A percentile compares a stretch with the other conserved stretches of the same genome.
Conservation (phyloP, 2,888 invertebrate genomes). For the Azorinus chamasolen region DNA sequence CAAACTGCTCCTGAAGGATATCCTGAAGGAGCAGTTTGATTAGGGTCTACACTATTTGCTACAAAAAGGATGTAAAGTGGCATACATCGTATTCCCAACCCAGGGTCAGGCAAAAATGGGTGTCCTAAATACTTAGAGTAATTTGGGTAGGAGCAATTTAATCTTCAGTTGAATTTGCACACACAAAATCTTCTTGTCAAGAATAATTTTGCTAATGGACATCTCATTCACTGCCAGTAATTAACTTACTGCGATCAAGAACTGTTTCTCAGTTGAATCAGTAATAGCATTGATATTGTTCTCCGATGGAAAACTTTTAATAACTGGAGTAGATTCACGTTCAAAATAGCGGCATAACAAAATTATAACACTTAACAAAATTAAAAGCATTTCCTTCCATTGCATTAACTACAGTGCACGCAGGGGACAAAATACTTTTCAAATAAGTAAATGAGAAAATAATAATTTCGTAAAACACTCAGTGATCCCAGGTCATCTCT, state of each 20-base stretch:
- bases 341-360: conserved; percentile 12
- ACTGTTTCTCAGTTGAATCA: neutral
- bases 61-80: too few species aligned
- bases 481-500: conserved; percentile 17
- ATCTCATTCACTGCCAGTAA: neutral
- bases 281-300: neutral
- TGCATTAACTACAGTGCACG: conserved; percentile 27
- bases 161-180: neutral
- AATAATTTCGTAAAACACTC: conserved; percentile 37
- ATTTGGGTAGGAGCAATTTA: too few species aligned
- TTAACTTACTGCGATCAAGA: neutral
- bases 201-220: conserved; percentile 12
- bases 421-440: conserved; percentile 15
- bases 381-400: conserved; percentile 42
- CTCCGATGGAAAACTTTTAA: too few species aligned
- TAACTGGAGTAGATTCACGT: too few species aligned
- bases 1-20: too few species aligned
- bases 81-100: too few species aligned
- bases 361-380: conserved; percentile 37
- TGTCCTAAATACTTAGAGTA: too few species aligned
- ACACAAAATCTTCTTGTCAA: neutral
- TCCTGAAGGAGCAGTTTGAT: too few species aligned
- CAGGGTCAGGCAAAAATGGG: too few species aligned
- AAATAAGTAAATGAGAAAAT: conserved; percentile 53
- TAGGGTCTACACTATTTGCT: too few species aligned